Evolutionary conservation across 2,888 invertebrate genomes (phyloP), one percentile per base, ranked within the genome.

Genomic region (Andrena trimmerana): DNA sequence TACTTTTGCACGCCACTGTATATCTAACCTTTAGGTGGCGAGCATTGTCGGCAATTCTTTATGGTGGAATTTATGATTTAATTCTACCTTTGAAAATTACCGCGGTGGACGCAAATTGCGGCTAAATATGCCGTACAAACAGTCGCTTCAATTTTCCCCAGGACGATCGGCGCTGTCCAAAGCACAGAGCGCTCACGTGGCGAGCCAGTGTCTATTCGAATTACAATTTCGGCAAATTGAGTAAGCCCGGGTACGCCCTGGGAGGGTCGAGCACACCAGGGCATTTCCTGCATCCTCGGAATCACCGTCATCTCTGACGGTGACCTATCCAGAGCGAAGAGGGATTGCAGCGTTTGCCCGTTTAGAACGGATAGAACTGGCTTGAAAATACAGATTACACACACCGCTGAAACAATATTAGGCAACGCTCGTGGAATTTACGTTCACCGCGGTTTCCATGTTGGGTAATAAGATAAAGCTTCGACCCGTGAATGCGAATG

Each of bases 211-310:
- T 76, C 81, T 88, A 85, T 86, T 87, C 85, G 75, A 87, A 88
- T 88, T 87, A 82, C 82, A 63, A 73, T 67, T 69, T 70, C 63
- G 50, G 79, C 76, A 84, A 89, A 89, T 88, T 88, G 84, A 87
- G 86, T 84, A 72, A 89, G 73, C 70, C 77, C 69, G 59, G 88
- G 82, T 81, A 87, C 80, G 80, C 75, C 74, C 65, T 69, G 57
- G 81, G 20, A 81, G 67, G 77, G 78, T 57, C 75, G 20, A 36
- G 54, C 62, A 68, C 66, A 83, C 83, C 78, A 71, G 62, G 48
- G 57, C 68, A 65, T 75, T 79, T 75, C 75, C 75, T 57, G 65
- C 79, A 70, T 79, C 69, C 66, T 72, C 57, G 50, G 63, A 77
- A 71, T 71, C 71, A 71, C 63, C 63, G 33, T 71, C 63, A 63